A percentile compares a stretch with the other conserved stretches of the same genome.
phyloP scores from a whole-genome alignment of 2,888 invertebrate species.

The Ceraclea dissimilis region DNA sequence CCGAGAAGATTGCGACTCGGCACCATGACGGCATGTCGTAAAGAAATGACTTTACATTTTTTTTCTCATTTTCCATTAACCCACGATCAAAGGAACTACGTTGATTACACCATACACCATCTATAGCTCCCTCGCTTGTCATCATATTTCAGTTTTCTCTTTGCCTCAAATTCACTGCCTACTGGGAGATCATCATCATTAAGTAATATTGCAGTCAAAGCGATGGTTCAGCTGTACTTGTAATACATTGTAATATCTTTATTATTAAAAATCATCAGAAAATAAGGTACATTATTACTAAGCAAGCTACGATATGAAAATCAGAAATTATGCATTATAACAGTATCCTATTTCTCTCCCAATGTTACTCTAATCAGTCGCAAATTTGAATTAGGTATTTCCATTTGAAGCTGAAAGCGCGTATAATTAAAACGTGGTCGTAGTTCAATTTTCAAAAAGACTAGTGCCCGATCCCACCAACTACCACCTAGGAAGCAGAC shows the following conservation, averaged over 20 bases:
- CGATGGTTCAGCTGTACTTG: slow-evolving; percentile 8
- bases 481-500: no score
- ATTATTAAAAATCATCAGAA: slow-evolving; percentile 11
- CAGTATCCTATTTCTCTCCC: no score
- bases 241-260: slow-evolving; percentile 8
- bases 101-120: slow-evolving; percentile 16
- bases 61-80: slow-evolving; percentile 9
- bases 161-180: background rate
- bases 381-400: no score
- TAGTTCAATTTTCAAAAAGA: no score
- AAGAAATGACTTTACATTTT: slow-evolving; percentile 11
- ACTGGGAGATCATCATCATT: slow-evolving; percentile 15
- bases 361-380: no score
- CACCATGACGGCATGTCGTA: background rate
- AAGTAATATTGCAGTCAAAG: slow-evolving; percentile 16
- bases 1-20: background rate
- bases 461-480: no score
- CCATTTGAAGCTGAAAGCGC: no score
- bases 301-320: no score
- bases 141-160: background rate
- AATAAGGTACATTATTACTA: no score
- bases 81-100: slow-evolving; percentile 13
- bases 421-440: no score
- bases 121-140: background rate
- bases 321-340: no score